These are phyloP conservation scores for Melanocharis versteri DNA, from an alignment of 2,113 vertebrate species.

Conservation along the genomic window DNA sequence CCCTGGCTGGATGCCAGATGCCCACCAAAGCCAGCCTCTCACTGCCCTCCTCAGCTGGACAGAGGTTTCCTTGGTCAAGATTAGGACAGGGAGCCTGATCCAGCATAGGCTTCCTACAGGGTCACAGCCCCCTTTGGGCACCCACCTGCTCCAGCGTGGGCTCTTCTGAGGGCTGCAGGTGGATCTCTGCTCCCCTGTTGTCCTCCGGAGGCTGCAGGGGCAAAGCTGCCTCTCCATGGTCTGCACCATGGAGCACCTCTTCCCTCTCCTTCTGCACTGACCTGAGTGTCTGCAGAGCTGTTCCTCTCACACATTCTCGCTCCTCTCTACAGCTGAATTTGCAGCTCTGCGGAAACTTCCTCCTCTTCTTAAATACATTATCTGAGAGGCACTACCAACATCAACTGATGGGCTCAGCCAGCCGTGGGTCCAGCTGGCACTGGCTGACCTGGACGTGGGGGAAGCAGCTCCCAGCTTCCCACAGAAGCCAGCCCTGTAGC, in stretches of 20 bases:
- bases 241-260: background rate
- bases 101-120: background rate
- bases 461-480: background rate
- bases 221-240: background rate
- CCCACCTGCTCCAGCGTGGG: no score
- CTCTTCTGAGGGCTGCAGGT: background rate
- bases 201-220: background rate
- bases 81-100: background rate
- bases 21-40: background rate
- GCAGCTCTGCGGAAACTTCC: background rate
- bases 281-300: background rate
- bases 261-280: background rate
- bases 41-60: background rate
- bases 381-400: background rate
- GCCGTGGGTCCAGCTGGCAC: background rate
- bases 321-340: background rate
- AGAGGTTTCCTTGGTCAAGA: background rate
- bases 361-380: background rate
- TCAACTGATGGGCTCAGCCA: background rate
- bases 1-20: background rate
- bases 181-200: background rate
- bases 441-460: background rate
- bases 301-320: background rate
- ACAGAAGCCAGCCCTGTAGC: background rate
- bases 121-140: background rate